phyloP scores from a whole-genome alignment of 2,888 invertebrate genomes.

The Drosophila falleni region DNA sequence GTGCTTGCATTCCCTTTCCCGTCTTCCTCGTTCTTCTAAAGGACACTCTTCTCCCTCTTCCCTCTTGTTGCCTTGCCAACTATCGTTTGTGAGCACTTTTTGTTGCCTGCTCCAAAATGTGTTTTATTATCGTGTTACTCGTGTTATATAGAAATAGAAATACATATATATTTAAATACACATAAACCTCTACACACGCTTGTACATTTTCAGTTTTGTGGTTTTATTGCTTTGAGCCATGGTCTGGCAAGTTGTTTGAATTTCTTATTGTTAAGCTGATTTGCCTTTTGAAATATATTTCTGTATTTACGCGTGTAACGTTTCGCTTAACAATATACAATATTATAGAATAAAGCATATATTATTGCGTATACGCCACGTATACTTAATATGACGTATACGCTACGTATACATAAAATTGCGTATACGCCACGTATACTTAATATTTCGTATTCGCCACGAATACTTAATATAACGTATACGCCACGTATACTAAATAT shows the following conservation, averaged over 20 bases:
- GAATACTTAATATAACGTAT: too few species aligned
- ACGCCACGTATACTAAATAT: too few species aligned
- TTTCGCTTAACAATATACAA: slow-evolving; percentile 22
- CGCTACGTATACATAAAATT: too few species aligned
- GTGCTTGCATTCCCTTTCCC: slow-evolving; percentile 8
- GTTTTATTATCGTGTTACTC: slow-evolving; percentile 77
- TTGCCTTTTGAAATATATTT: slow-evolving; percentile 30
- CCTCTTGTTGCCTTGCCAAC: slow-evolving; percentile 50
- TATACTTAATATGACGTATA: too few species aligned
- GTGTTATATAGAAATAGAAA: slow-evolving; percentile 46
- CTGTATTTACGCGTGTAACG: slow-evolving; percentile 9
- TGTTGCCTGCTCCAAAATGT: slow-evolving; percentile 67
- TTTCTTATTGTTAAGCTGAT: slow-evolving; percentile 40
- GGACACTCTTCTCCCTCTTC: neutral
- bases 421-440: too few species aligned
- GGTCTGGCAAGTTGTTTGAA: slow-evolving; percentile 29
- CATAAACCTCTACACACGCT: slow-evolving; percentile 4
- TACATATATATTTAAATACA: slow-evolving; percentile 8
- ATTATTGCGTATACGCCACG: too few species aligned
- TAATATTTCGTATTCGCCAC: too few species aligned
- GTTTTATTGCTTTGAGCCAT: slow-evolving; percentile 43
- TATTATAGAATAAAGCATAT: neutral
- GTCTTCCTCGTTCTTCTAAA: neutral
- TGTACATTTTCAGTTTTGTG: slow-evolving; percentile 29
- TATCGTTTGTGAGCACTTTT: slow-evolving; percentile 51